Conservation (phyloP, 2,113 vertebrate species). For the Suncus etruscus region DNA sequence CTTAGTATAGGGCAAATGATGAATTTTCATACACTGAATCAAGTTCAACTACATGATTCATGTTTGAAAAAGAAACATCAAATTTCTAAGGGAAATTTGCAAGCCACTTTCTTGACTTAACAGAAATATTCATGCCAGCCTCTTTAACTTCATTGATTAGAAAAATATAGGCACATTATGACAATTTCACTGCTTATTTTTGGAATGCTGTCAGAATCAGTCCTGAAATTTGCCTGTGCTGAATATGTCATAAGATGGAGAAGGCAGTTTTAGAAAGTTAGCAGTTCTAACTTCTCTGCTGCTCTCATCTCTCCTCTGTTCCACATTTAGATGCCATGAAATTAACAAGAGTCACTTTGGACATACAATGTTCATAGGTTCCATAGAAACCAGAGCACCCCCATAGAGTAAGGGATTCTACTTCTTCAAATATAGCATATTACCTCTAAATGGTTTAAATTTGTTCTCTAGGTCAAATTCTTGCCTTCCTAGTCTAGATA, state of each 20-base stretch:
- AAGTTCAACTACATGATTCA: not conserved
- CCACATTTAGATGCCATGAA: not conserved
- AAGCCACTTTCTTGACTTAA: not conserved
- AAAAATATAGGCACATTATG: slow-evolving; percentile 16
- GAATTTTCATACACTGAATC: not conserved
- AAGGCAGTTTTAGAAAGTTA: slow-evolving; percentile 41
- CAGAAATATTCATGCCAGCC: not conserved
- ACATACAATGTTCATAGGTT: not conserved
- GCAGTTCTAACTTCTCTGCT: slow-evolving; percentile 10
- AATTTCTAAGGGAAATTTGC: not conserved
- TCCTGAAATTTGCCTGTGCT: not conserved
- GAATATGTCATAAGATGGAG: not conserved
- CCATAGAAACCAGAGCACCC: not conserved
- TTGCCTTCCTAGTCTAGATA: slow-evolving; percentile 96
- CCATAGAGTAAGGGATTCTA: not conserved
- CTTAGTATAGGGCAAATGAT: not conserved
- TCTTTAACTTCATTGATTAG: slow-evolving; percentile 20
- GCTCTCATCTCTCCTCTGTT: not conserved
- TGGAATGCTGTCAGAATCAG: not conserved
- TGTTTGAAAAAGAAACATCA: not conserved
- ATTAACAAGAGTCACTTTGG: not conserved
- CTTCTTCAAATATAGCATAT: slow-evolving; percentile 44
- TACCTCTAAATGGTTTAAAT: slow-evolving; percentile 99
- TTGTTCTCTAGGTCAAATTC: slow-evolving; percentile 99
- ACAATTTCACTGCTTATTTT: not conserved